A percentile compares a stretch with the other conserved stretches of the same genome.
phyloP scores from a whole-genome alignment of 1,140 invertebrate genomes.

The Drosophila nigrodunni region DNA sequence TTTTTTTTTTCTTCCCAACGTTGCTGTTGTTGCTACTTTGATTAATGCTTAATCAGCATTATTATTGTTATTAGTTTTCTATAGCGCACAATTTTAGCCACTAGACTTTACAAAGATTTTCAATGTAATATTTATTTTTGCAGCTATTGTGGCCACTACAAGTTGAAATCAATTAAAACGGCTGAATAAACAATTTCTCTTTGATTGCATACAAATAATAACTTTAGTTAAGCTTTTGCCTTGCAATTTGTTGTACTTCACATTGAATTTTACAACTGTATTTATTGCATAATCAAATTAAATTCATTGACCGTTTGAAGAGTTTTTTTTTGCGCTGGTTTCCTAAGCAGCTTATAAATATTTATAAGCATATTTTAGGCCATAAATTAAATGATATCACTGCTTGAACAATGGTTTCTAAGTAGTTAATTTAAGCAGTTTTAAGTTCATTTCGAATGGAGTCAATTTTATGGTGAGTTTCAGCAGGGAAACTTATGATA shows the following conservation, averaged over 20 bases:
- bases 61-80: slow-evolving; percentile 81
- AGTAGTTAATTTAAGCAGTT: neutral
- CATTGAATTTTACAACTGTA: slow-evolving; percentile 11
- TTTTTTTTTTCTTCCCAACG: slow-evolving; percentile 40
- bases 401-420: neutral
- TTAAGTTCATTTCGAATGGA: neutral
- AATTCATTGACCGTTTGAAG: slow-evolving; percentile 1
- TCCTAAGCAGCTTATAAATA: neutral
- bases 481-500: neutral
- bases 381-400: slow-evolving; percentile 7
- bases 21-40: slow-evolving; percentile 50
- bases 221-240: slow-evolving; percentile 13
- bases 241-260: slow-evolving; percentile 13
- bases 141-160: slow-evolving; percentile 20
- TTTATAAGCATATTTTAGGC: neutral
- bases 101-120: slow-evolving; percentile 39
- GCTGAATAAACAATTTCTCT: slow-evolving; percentile 69
- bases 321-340: neutral
- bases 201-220: slow-evolving; percentile 33
- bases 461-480: neutral
- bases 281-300: slow-evolving; percentile 29
- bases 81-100: slow-evolving; percentile 51
- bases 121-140: slow-evolving; percentile 24
- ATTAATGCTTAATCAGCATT: slow-evolving; percentile 82
- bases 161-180: slow-evolving; percentile 56